Evolutionary conservation across 2,888 invertebrate genomes (phyloP), one percentile per base, ranked within the genome.

Genomic region (Mayetiola destructor): DNA sequence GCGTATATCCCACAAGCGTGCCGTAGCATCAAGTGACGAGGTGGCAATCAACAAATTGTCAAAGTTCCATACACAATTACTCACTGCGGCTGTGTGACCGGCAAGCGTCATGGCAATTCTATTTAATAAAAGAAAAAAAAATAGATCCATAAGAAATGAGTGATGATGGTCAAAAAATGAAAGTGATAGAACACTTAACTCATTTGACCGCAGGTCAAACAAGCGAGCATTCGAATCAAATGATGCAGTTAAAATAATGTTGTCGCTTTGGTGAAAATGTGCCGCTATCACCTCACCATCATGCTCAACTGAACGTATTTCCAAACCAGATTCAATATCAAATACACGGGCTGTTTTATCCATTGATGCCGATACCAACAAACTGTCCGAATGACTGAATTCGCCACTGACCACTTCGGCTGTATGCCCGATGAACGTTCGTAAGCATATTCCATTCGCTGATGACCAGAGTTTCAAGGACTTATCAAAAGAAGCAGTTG

Each of bases 401-500:
- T 81, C 80, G 0, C 80, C 77, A 0, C 78, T 79, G 39, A 87
- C 84, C 57, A 85, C 80, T 71, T 88, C 88, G 0, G 81, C 86
- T 0, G 76, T 74, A 66, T 89, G 88, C 0, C 89, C 89, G 72
- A 80, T 78, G 56, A 88, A 73, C 0, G 83, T 83, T 48, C 79
- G 76, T 57, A 82, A 71, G 63, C 84, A 84, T 35, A 78, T 75
- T 0, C 84, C 87, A 0, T 76, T 80, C 56, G 74, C 73, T 0
- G 82, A 75, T 57, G 81, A 79, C 89, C 88, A 89, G 37, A 89
- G 72, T 63, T 80, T 80, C 1, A 84, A 83, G 0, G 85, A 84
- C 67, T 82, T 85, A 70, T 89, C 89, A 64, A 88, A 87, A 1
- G 88, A 88, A 3, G 84, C 85, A 0, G 89, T 88, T 62, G 88